phyloP scores from a whole-genome alignment of 2,888 invertebrate species.

The Conchocele bisecta region DNA sequence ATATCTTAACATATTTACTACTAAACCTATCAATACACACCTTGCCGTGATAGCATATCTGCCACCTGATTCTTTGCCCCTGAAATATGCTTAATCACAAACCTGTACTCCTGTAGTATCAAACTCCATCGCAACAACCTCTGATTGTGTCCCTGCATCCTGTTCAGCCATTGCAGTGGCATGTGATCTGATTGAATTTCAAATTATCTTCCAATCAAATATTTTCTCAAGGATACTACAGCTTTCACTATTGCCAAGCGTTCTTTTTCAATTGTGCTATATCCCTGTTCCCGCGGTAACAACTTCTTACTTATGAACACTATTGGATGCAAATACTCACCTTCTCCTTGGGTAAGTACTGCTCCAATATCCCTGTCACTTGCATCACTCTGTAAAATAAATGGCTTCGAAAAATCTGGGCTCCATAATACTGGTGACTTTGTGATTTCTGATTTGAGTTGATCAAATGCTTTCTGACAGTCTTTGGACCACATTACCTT shows the following conservation, averaged over 20 bases:
- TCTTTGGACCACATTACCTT: no score
- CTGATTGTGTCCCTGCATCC: slow-evolving; percentile 11
- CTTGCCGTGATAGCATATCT: slow-evolving; percentile 17
- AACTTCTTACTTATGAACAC: slow-evolving; percentile 61
- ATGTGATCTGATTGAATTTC: slow-evolving; percentile 23
- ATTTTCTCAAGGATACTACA: no score
- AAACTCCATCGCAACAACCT: slow-evolving; percentile 23
- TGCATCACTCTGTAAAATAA: slow-evolving; percentile 63
- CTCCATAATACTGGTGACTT: slow-evolving; percentile 38
- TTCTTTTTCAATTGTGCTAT: slow-evolving; percentile 60
- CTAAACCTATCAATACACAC: no score
- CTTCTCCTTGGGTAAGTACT: slow-evolving; percentile 54
- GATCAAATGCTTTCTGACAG: no score
- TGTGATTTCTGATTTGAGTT: no score
- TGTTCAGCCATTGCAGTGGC: slow-evolving; percentile 27
- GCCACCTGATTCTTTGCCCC: slow-evolving; percentile 14
- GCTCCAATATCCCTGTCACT: slow-evolving; percentile 60
- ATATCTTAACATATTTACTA: no score
- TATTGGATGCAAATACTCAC: slow-evolving; percentile 45
- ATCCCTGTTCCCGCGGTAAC: slow-evolving; percentile 49
- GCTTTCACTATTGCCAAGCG: slow-evolving; percentile 58
- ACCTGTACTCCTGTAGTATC: slow-evolving; percentile 19
- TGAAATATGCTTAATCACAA: slow-evolving; percentile 2
- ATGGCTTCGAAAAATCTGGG: slow-evolving; percentile 55
- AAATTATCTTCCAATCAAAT: slow-evolving; percentile 30